phyloP scores from a whole-genome alignment of 2,113 vertebrate species.

The Smithornis capensis region DNA sequence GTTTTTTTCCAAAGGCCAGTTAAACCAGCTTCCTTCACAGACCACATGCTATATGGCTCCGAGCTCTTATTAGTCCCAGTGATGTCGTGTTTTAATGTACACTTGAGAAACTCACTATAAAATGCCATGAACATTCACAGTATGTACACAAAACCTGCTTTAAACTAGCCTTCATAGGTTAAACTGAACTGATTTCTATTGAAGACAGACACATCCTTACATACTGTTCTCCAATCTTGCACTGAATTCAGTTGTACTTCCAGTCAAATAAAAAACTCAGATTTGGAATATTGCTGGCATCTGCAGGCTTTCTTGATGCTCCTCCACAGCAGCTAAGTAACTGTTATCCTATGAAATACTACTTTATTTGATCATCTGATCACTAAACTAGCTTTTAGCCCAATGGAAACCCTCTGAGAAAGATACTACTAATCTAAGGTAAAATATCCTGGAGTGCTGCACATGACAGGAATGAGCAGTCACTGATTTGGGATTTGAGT shows the following conservation, averaged over 20 bases:
- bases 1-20: not conserved
- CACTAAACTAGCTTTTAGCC: not conserved
- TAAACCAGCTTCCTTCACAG: conserved; percentile 23
- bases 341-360: not conserved
- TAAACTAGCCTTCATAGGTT: not conserved
- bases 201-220: not conserved
- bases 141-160: not conserved
- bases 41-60: not conserved
- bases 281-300: not conserved
- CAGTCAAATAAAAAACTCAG: not conserved
- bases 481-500: not conserved
- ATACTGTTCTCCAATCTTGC: not conserved
- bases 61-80: not conserved
- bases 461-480: not conserved
- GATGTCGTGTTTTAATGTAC: not conserved
- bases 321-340: not conserved
- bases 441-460: not conserved
- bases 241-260: not conserved
- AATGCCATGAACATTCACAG: not conserved
- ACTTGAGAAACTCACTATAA: not conserved
- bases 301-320: not conserved
- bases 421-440: not conserved
- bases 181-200: not conserved
- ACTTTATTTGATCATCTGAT: not conserved
- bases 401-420: not conserved